A percentile compares a stretch with the other conserved stretches of the same genome.
Evolutionary conservation across 2,888 invertebrate species (phyloP).

Genomic region (Agonopterix subpropinquella): DNA sequence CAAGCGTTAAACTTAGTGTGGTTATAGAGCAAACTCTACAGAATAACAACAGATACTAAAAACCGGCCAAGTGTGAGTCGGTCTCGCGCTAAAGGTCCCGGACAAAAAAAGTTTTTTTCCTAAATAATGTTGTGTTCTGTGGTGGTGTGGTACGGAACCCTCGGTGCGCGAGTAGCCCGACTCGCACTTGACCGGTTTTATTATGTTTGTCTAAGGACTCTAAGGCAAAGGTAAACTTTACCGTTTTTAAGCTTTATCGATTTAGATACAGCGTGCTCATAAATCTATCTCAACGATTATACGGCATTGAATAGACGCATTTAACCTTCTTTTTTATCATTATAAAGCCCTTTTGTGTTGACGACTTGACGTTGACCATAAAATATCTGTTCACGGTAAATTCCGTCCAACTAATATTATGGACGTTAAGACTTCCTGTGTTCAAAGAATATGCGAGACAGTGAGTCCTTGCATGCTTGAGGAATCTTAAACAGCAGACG

Average conservation of each 20-base stretch:
- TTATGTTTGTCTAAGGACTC: too few species aligned
- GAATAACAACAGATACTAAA: too few species aligned
- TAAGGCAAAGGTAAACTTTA: not conserved
- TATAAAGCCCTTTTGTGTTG: not conserved
- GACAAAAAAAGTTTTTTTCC: too few species aligned
- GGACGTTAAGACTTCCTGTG: constrained; percentile 41
- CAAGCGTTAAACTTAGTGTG: too few species aligned
- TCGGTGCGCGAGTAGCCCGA: too few species aligned
- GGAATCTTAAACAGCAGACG: constrained; percentile 43
- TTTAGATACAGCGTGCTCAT: not conserved
- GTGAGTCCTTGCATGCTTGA: constrained; percentile 21
- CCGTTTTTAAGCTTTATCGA: not conserved
- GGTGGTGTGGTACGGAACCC: too few species aligned
- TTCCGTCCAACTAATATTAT: constrained; percentile 28
- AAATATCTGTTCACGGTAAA: constrained; percentile 24
- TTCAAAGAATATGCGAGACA: constrained; percentile 23
- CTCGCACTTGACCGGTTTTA: too few species aligned
- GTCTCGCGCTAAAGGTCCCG: too few species aligned
- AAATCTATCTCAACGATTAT: constrained; percentile 1
- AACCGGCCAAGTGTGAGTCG: too few species aligned
- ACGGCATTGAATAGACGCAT: not conserved
- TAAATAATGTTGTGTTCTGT: too few species aligned
- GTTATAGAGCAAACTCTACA: too few species aligned
- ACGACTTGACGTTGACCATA: constrained; percentile 1
- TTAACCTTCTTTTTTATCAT: not conserved